A percentile compares a stretch with the other conserved stretches of the same genome.
Evolutionary conservation across 2,113 vertebrate genomes (phyloP).

Genomic region (Burhinus oedicnemus): DNA sequence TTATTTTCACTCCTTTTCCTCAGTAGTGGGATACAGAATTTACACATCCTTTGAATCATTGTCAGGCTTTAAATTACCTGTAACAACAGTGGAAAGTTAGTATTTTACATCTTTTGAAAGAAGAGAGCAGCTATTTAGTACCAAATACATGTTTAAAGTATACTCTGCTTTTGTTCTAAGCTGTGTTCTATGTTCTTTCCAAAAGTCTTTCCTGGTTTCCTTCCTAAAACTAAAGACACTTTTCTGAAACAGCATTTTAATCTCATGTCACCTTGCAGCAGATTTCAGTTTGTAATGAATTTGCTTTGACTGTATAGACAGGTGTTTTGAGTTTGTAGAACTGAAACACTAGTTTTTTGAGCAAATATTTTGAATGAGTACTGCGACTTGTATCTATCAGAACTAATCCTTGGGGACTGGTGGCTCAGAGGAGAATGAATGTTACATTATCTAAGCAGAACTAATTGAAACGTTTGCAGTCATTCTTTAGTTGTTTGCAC

Average conservation of each 20-base stretch:
- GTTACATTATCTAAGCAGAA: background rate
- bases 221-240: background rate
- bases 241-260: background rate
- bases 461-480: background rate
- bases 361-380: background rate
- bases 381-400: background rate
- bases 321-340: slow-evolving; percentile 15
- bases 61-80: background rate
- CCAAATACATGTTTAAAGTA: background rate
- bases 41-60: background rate
- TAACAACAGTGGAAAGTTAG: background rate
- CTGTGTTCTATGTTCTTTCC: background rate
- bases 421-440: background rate
- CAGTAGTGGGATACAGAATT: background rate
- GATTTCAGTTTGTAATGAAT: background rate
- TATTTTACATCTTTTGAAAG: background rate
- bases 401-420: background rate
- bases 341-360: background rate
- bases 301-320: background rate
- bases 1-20: background rate
- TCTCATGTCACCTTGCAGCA: background rate
- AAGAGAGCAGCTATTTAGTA: background rate
- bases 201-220: background rate
- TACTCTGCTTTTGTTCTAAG: background rate
- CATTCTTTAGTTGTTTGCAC: background rate